phyloP scores from a whole-genome alignment of 2,888 invertebrate species.

The Cryptus armator region DNA sequence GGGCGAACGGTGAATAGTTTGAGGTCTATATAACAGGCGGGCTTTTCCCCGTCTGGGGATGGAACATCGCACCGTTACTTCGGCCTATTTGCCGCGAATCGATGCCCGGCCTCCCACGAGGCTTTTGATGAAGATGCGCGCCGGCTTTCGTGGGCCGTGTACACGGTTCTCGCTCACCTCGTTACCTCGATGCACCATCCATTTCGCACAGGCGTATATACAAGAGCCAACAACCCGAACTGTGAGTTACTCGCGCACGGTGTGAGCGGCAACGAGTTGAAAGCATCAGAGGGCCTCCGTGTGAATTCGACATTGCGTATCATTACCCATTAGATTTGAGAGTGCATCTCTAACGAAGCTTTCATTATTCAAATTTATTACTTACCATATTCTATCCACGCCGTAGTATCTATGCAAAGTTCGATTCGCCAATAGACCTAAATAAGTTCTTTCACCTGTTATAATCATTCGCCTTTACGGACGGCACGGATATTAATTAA shows the following conservation, averaged over 20 bases:
- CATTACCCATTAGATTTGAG: conserved; percentile 59
- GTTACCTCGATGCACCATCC: conserved; percentile 53
- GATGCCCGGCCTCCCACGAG: conserved; percentile 58
- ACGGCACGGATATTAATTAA: no score
- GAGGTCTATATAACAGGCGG: conserved; percentile 12
- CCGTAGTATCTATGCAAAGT: neutral
- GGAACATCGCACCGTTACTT: conserved; percentile 51
- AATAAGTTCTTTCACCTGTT: neutral
- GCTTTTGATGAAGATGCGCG: conserved; percentile 67
- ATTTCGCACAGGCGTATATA: conserved; percentile 18
- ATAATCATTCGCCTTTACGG: neutral
- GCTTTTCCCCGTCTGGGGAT: conserved; percentile 22
- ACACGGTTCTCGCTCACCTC: conserved; percentile 50
- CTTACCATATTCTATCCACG: neutral
- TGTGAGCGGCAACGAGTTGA: conserved; percentile 30
- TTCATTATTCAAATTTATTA: conserved; percentile 44
- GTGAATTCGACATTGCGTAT: conserved; percentile 58
- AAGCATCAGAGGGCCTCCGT: conserved; percentile 37
- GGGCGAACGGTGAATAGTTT: conserved; percentile 3
- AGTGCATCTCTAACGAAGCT: conserved; percentile 53
- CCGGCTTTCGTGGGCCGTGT: conserved; percentile 39
- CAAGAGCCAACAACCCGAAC: conserved; percentile 22
- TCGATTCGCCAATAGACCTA: neutral
- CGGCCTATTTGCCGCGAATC: conserved; percentile 61
- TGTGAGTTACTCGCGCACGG: neutral